Conservation (phyloP, 2,113 vertebrate genomes). For the Passerina amoena region DNA sequence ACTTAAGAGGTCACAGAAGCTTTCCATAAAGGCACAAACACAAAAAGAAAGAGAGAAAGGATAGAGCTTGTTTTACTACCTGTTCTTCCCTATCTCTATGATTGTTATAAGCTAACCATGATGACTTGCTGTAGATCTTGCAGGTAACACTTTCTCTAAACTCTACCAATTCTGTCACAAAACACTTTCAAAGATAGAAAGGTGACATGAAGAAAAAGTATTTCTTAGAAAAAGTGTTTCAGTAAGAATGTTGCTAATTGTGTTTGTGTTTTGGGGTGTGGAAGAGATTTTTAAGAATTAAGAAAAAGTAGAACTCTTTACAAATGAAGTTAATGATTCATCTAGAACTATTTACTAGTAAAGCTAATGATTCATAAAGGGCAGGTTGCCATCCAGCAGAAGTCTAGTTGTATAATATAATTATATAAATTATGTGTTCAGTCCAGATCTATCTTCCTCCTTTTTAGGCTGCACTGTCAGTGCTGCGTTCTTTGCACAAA, state of each 20-base stretch:
- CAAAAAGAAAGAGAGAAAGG: neutral
- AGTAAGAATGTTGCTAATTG: neutral
- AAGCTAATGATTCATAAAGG: slow-evolving; percentile 32
- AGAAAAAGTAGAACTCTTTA: neutral
- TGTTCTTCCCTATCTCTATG: neutral
- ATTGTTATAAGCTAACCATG: neutral
- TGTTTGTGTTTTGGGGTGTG: neutral
- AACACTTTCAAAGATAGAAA: neutral
- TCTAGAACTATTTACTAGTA: neutral
- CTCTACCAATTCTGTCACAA: neutral
- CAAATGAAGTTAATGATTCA: neutral
- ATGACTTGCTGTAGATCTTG: neutral
- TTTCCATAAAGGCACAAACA: neutral
- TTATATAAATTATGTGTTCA: neutral
- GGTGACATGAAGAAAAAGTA: neutral
- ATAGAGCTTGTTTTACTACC: neutral
- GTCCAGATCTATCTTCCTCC: neutral
- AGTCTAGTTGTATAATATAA: neutral
- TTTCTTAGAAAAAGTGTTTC: neutral
- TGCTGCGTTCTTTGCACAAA: neutral
- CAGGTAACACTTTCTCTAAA: neutral
- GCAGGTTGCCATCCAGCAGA: neutral
- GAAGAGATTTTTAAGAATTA: neutral
- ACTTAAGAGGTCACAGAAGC: neutral
- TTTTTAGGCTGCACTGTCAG: neutral